Base-by-base conservation (phyloP, 2,797 vertebrate species). In the Thaleichthys pacificus region DNA sequence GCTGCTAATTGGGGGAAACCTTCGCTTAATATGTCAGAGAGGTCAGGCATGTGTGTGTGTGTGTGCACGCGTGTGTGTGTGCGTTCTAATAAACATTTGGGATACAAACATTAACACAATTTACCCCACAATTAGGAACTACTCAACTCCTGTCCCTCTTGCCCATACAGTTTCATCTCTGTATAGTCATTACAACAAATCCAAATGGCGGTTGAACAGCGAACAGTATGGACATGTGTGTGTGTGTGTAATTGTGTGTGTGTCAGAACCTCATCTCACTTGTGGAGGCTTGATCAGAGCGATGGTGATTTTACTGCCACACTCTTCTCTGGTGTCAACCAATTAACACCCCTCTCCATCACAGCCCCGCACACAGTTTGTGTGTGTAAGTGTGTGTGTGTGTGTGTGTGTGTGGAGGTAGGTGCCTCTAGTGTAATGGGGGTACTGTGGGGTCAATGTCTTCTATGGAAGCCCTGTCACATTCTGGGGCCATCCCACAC, bases 401-500 rank as follows among this genome's bases (percentile, higher is more conserved):
- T 42, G 38, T 42, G 38, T 42, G 38, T 42, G 9, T 2, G 38
- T 42, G 38, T 42, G 38, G 30, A 21, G 11, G 24, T 30, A 30
- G 9, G 61, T 62, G 26, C 14, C 24, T 32, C 26, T 62, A 32
- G 28, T 73, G 61, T 85, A 85, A 82, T 81, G 75, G 74, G 72
- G 80, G 73, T 70, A 71, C 72, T 81, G 77, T 68, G 57, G 84
- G 86, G 89, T 89, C 82, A 83, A 22, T 77, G 82, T 87, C 81
- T 87, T 83, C 87, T 74, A 86, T 83, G 69, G 86, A 86, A 67
- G 68, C 80, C 85, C 86, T 85, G 85, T 85, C 83, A 81, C 77
- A 77, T 71, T 77, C 81, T 77, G 76, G 5, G 51, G 22, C 4
- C 58, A 68, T 77, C 80, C 66, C 61, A 76, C 84, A 79, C 84